Conservation (phyloP, 1,140 invertebrate species). For the Cherax destructor region DNA sequence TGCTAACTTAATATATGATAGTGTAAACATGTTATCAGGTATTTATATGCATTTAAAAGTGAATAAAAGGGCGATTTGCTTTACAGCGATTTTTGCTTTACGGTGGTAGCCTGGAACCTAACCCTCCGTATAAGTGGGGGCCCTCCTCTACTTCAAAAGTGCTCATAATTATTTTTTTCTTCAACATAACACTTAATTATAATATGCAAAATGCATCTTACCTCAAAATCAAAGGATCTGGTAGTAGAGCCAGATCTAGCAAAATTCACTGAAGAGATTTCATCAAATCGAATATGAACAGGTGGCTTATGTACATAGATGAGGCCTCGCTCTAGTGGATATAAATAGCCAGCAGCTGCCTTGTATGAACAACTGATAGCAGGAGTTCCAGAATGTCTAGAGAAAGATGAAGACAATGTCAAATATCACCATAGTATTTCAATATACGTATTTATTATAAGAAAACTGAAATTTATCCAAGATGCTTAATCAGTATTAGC, state of each 20-base stretch:
- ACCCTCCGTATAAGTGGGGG: too few species aligned
- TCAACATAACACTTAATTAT: neutral
- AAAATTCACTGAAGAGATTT: conserved; percentile 97
- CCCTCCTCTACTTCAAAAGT: too few species aligned
- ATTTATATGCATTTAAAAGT: too few species aligned
- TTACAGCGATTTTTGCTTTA: too few species aligned
- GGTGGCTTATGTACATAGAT: conserved; percentile 99
- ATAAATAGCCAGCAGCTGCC: conserved; percentile 97
- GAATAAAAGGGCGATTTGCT: too few species aligned
- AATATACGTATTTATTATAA: too few species aligned
- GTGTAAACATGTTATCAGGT: too few species aligned
- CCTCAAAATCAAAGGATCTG: conserved; percentile 97
- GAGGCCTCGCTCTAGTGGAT: conserved; percentile 98
- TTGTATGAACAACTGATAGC: conserved; percentile 97
- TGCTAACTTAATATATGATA: too few species aligned
- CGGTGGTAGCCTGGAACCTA: too few species aligned
- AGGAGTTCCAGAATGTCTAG: conserved; percentile 91
- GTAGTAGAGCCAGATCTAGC: conserved; percentile 96
- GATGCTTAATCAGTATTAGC: too few species aligned
- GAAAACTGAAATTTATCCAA: too few species aligned
- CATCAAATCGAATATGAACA: conserved; percentile 98
- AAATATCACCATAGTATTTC: neutral
- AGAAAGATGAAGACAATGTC: conserved; percentile 71
- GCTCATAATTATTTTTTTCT: too few species aligned
- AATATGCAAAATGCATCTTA: conserved; percentile 79